Evolutionary conservation across 2,888 invertebrate genomes (phyloP), one percentile per base, ranked within the genome.

Genomic region (Eupithecia exiguata): DNA sequence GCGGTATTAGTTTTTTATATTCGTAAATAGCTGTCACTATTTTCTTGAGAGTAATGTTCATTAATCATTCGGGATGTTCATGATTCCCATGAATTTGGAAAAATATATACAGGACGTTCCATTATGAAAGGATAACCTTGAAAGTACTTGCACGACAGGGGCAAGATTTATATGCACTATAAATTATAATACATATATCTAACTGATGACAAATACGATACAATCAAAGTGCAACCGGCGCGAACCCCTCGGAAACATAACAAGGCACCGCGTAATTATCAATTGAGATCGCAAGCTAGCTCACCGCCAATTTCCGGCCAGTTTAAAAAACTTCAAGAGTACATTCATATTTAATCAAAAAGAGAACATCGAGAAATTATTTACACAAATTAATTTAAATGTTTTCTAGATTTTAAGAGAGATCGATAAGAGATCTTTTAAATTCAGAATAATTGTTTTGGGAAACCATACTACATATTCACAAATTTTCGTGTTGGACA

Each of bases 251-350:
- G 36, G 36, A 36, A 38, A 63, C n/a, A 61, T 36, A 63, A 7
- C 63, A 65, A 10, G n/a, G n/a, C 40, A 25, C 58, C 18, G 35
- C 35, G 40, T 69, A 58, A 58, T 21, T 18, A 63, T 7, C 30
- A 35, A 43, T 43, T 43, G 69, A 70, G 46, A 62, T 35, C 21
- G 62, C 30, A 18, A 36, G 35, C 63, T 10, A 18, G 12, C 65
- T 65, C 6, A 12, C 21, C 21, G 65, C 18, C 7, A 16, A 69
- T 62, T 70, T 63, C 62, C 35, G 43, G 62, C 46, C 62, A 70
- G 21, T 70, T 35, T 18, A 40, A 61, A 63, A 61, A 63, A 46
- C 14, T 65, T 21, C 7, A 35, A 65, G 21, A 65, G 40, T 63
- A 40, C n/a, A 65, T 21, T 40, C 18, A 40, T 21, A 38, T 21